Evolutionary conservation across 2,113 vertebrate species (phyloP).

Genomic region (Seriola dumerili): DNA sequence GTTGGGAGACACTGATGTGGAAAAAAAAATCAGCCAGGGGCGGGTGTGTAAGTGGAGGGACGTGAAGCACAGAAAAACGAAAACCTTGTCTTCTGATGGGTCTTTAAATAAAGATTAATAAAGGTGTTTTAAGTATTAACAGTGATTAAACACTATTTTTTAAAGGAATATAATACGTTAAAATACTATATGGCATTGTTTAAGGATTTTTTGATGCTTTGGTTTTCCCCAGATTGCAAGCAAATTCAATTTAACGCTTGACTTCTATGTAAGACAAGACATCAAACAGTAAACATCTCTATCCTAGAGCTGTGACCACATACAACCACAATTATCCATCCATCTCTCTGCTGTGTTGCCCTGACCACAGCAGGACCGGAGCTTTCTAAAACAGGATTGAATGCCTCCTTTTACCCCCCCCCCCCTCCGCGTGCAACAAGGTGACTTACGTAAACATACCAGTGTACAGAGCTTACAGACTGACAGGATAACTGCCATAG

Average conservation of each 20-base stretch:
- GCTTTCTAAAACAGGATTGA: constrained; percentile 49
- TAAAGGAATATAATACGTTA: background rate
- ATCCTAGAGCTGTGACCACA: background rate
- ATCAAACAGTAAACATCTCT: background rate
- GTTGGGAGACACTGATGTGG: constrained; percentile 72
- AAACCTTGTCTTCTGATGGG: constrained; percentile 8
- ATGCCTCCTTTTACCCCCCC: constrained; percentile 28
- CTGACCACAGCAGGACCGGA: constrained; percentile 23
- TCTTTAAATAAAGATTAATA: background rate
- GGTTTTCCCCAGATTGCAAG: background rate
- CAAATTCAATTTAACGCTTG: background rate
- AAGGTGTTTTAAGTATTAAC: background rate
- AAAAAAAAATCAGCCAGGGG: constrained; percentile 59
- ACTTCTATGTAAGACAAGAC: background rate
- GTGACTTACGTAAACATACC: constrained; percentile 70
- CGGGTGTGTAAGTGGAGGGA: constrained; percentile 24
- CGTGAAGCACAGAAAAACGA: background rate
- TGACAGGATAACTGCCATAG: constrained; percentile 63
- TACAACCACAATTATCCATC: background rate
- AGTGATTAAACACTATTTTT: background rate
- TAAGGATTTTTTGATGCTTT: background rate
- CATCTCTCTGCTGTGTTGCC: constrained; percentile 28
- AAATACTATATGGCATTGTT: background rate
- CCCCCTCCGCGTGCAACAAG: constrained; percentile 22
- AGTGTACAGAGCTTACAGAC: constrained; percentile 45